A percentile compares a stretch with the other conserved stretches of the same genome.
phyloP scores from a whole-genome alignment of 2,888 invertebrate species.

The Erannis defoliaria region DNA sequence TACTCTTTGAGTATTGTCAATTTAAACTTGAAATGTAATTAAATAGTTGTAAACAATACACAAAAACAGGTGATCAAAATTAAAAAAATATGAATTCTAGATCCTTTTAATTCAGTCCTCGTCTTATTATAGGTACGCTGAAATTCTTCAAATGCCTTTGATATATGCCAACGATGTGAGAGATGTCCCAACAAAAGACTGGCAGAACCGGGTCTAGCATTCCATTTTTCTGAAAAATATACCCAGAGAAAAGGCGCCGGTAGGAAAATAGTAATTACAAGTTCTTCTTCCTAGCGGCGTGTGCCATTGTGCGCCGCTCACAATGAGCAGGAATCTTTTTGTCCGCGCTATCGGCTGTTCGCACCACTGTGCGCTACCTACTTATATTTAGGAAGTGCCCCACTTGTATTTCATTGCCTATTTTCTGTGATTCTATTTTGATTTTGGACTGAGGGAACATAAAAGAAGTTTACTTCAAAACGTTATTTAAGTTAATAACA shows the following conservation, averaged over 20 bases:
- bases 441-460: no score
- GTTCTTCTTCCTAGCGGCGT: conserved; percentile 71
- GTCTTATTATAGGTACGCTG: background rate
- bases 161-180: conserved; percentile 65
- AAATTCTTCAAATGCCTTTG: conserved; percentile 33
- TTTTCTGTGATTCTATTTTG: conserved; percentile 49
- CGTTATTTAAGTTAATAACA: no score
- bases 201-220: conserved; percentile 61
- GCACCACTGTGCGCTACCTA: conserved; percentile 72
- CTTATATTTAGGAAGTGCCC: conserved; percentile 62
- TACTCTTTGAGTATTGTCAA: no score
- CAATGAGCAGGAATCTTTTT: conserved; percentile 85
- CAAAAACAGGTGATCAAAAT: no score
- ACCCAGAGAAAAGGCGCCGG: conserved; percentile 75
- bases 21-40: no score
- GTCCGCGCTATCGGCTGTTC: conserved; percentile 81
- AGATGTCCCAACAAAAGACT: conserved; percentile 62
- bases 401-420: conserved; percentile 58
- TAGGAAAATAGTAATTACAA: conserved; percentile 86
- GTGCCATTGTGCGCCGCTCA: conserved; percentile 74
- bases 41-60: no score
- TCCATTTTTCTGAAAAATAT: conserved; percentile 81
- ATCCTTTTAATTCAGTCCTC: background rate
- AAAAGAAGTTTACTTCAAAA: no score
- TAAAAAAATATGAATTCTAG: background rate